phyloP scores from a whole-genome alignment of 2,888 invertebrate genomes.

The Serripes groenlandicus region DNA sequence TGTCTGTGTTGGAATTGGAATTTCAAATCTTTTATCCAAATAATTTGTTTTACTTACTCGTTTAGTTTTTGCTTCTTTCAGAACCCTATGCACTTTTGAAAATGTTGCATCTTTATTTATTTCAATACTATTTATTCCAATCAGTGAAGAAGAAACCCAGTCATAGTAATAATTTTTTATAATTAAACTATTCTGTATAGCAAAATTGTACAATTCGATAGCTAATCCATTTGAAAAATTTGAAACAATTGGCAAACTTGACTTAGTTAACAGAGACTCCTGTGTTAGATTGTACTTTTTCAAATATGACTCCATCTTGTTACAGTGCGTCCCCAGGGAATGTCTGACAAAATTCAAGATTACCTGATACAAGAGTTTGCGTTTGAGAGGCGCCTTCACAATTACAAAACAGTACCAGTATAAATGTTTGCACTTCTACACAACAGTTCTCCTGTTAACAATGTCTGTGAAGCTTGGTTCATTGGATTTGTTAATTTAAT shows the following conservation, averaged over 20 bases:
- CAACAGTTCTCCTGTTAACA: conserved; percentile 15
- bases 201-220: conserved; percentile 36
- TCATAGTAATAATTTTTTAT: conserved; percentile 14
- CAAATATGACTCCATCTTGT: too few relatives aligned
- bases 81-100: conserved; percentile 27
- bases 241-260: too few relatives aligned
- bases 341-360: conserved; percentile 19
- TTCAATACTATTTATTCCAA: conserved; percentile 8
- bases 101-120: conserved; percentile 28
- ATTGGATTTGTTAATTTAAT: conserved; percentile 16
- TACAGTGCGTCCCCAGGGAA: conserved; percentile 4
- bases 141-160: conserved; percentile 15
- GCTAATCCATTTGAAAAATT: conserved; percentile 32
- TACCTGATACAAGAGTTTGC: conserved; percentile 11
- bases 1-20: conserved; percentile 1
- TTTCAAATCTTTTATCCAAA: conserved; percentile 24
- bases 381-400: not conserved
- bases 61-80: conserved; percentile 24
- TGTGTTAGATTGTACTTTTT: too few relatives aligned
- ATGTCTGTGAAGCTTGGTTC: conserved; percentile 21
- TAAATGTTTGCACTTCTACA: conserved; percentile 26
- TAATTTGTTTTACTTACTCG: conserved; percentile 10
- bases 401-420: not conserved
- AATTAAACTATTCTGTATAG: conserved; percentile 13
- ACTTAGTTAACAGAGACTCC: too few relatives aligned